Evolutionary conservation across 1,140 invertebrate species (phyloP), one percentile per base, ranked within the genome.

Genomic region (Cryptotermes secundus): DNA sequence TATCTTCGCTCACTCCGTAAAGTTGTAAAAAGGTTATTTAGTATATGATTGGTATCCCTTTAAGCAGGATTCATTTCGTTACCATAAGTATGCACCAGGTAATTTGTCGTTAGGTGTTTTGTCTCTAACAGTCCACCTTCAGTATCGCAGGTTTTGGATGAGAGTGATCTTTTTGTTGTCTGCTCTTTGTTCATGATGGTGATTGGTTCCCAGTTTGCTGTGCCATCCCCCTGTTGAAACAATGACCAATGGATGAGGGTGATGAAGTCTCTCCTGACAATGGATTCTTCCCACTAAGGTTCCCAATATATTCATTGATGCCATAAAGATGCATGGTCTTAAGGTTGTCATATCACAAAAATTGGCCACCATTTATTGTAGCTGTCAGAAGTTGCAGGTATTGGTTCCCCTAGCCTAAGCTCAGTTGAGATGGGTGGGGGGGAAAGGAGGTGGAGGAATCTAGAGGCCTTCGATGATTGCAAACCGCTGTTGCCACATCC

Each of bases 301-400:
- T 80, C 82, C 82, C 84, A 49, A 65, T 83, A 81, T 85, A 85
- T 83, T 85, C 85, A 82, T 83, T 42, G 79, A 83, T 65, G 83
- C 53, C 35, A 26, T 53, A 84, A 83, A 85, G 82, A 83, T 81
- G 59, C 59, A 31, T 72, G 85, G 83, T 84, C 80, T 80, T 38
- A 49, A 59, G 34, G 65, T 80, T 85, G 83, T 80, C 84, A 84
- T 84, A 85, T 86, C 84, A 87, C 87, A 86, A 86, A 86, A 86
- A 87, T 87, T 86, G 85, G 85, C 86, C 83, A 87, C 87, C 86
- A 87, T 87, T 87, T 87, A 87, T 87, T 86, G 53, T 59, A 35
- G 72, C 82, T 83, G 85, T 85, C 85, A 85, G 83, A 85, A 82
- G 80, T 81, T 82, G 84, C 84, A 85, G 84, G 84, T 85, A 85